Base-by-base conservation (phyloP, 2,888 invertebrate species). In the Falcaria lacertinaria region DNA sequence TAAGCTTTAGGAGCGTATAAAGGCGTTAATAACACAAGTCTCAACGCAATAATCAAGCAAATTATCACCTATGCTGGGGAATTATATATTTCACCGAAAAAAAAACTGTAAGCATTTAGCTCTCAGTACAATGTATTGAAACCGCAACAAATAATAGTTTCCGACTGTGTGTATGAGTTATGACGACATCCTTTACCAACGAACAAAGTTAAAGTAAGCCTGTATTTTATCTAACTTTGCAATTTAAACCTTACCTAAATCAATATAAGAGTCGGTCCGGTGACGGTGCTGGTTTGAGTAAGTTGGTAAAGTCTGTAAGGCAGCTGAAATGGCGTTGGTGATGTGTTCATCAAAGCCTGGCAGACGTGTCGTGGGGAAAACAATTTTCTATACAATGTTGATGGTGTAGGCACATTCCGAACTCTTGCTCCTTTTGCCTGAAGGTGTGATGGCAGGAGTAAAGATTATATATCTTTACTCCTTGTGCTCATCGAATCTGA, bases 101-200 rank as follows among this genome's bases (percentile, higher is more conserved):
- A 75, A 60, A 75, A 76, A 72, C 69, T 69, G 71, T 69, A 73
- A 74, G 73, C 69, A 62, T 74, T 72, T 75, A 74, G 74, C 76
- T 72, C 57, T 72, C 70, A 68, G 73, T 77, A 80, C 86, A 83
- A 76, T 83, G 84, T 83, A 73, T 74, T 63, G 49, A 64, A 78
- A 84, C 87, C 87, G 63, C 87, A 86, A 72, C 80, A 84, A 79
- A 80, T 84, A 81, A 86, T 84, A 83, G 77, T 84, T 80, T 81
- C 80, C 77, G 83, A 78, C 80, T 73, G 74, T 74, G 74, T 68
- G 59, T 68, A 64, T 83, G 83, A 87, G 79, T 85, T 87, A 86
- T 74, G 80, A 76, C 79, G 65, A 67, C 72, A 77, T 74, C 78
- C 79, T 80, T 81, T 75, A 71, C 66, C 47, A 46, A 1, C 47